Conservation (phyloP, 2,888 invertebrate species). For the Pristionchus japonicus region DNA sequence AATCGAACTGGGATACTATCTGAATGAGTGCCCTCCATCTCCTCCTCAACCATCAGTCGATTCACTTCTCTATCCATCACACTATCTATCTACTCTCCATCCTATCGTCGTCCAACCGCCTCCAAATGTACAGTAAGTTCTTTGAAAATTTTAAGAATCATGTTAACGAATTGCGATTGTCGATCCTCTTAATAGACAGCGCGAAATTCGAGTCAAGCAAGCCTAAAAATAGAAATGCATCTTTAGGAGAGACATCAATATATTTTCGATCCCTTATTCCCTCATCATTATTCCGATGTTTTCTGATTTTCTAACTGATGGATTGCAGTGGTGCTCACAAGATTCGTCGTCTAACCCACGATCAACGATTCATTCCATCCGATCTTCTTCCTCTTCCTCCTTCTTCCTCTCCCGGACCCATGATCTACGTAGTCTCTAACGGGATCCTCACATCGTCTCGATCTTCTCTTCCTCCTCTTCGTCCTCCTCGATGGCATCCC, state of each 20-base stretch:
- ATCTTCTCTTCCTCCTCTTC: too few relatives aligned
- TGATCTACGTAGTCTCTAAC: neutral
- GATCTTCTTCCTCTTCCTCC: neutral
- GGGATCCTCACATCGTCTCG: neutral
- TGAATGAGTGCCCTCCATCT: neutral
- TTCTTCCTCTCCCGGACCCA: neutral
- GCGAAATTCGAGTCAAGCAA: too few relatives aligned
- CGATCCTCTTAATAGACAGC: too few relatives aligned
- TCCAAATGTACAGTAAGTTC: neutral
- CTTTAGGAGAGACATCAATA: too few relatives aligned
- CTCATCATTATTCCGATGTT: neutral
- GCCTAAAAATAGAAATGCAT: too few relatives aligned
- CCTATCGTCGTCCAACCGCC: constrained; percentile 30
- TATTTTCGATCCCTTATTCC: neutral
- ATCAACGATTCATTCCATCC: neutral
- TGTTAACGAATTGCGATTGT: too few relatives aligned
- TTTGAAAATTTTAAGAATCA: too few relatives aligned
- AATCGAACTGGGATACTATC: neutral
- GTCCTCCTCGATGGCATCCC: neutral
- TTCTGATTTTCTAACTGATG: neutral
- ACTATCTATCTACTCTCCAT: neutral
- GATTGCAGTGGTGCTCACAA: constrained; percentile 19
- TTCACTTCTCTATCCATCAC: neutral
- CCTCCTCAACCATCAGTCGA: neutral
- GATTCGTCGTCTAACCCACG: neutral